Percentiles rank a stretch among this genome's conserved stretches.
These are phyloP conservation scores for Samia ricini DNA, from an alignment of 1,140 invertebrate genomes.

Conservation along the genomic window DNA sequence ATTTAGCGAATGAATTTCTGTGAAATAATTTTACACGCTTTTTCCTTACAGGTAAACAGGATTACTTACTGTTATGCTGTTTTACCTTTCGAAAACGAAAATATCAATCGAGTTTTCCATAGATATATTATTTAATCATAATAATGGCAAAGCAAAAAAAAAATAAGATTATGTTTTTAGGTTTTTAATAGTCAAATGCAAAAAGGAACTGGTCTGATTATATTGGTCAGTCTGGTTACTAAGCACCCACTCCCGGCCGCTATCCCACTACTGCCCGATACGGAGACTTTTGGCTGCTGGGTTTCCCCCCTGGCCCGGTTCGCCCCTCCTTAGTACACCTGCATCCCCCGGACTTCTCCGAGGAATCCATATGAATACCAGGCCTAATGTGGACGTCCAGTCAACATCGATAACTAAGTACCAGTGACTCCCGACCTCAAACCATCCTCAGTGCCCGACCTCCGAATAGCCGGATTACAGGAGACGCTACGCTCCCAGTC, in stretches of 20 bases:
- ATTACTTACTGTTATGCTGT: too few relatives aligned
- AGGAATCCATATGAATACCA: slow-evolving; percentile 92
- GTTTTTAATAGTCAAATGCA: slow-evolving; percentile 18
- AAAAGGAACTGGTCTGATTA: slow-evolving; percentile 89
- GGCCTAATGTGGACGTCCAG: slow-evolving; percentile 91
- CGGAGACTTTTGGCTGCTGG: slow-evolving; percentile 84
- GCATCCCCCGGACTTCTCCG: slow-evolving; percentile 86
- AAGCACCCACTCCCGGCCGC: slow-evolving; percentile 93
- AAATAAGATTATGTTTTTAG: too few relatives aligned
- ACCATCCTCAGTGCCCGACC: slow-evolving; percentile 87
- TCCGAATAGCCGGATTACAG: too few relatives aligned
- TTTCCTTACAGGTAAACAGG: too few relatives aligned
- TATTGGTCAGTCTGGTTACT: slow-evolving; percentile 90
- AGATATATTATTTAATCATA: too few relatives aligned
- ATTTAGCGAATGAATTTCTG: too few relatives aligned
- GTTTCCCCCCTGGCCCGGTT: slow-evolving; percentile 96
- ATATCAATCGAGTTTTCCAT: too few relatives aligned
- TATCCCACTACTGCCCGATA: slow-evolving; percentile 97
- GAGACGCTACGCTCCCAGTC: too few relatives aligned
- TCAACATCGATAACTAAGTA: slow-evolving; percentile 82
- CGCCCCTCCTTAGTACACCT: slow-evolving; percentile 96
- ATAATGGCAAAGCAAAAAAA: too few relatives aligned
- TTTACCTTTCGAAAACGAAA: too few relatives aligned
- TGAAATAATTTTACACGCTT: too few relatives aligned
- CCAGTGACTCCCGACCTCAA: slow-evolving; percentile 88